A percentile compares a stretch with the other conserved stretches of the same genome.
phyloP scores from a whole-genome alignment of 2,888 invertebrate species.

The Acutogordius australiensis region DNA sequence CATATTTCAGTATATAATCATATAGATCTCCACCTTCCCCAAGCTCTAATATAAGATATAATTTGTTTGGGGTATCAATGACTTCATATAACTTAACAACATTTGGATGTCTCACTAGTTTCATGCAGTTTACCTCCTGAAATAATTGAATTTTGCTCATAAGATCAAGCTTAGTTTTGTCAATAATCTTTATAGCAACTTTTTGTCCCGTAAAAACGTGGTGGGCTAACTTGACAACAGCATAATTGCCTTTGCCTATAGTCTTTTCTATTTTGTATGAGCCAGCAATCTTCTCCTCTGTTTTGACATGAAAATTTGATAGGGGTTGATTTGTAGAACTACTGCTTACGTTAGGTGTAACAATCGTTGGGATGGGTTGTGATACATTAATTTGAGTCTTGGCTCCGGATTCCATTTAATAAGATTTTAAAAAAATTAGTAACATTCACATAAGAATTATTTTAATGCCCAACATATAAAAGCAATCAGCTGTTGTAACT shows the following conservation, averaged over 20 bases:
- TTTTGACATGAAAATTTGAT: not conserved
- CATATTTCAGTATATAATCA: slow-evolving; percentile 87
- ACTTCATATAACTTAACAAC: slow-evolving; percentile 92
- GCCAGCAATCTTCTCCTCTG: slow-evolving; percentile 63
- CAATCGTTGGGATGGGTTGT: no score
- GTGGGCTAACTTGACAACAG: slow-evolving; percentile 77
- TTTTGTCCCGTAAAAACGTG: slow-evolving; percentile 97
- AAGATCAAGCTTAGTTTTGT: slow-evolving; percentile 84
- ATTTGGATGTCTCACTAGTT: slow-evolving; percentile 91
- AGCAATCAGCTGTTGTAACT: no score
- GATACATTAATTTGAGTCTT: no score
- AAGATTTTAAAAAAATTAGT: no score
- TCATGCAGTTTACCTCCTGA: slow-evolving; percentile 57
- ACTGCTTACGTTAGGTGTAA: no score
- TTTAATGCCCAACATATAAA: no score
- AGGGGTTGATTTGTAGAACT: no score
- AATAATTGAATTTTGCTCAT: slow-evolving; percentile 77
- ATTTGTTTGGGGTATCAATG: slow-evolving; percentile 89
- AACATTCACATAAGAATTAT: no score
- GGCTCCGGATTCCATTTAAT: no score
- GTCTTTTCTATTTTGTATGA: slow-evolving; percentile 89
- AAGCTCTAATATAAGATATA: slow-evolving; percentile 51
- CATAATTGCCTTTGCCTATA: slow-evolving; percentile 87
- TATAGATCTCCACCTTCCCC: slow-evolving; percentile 95
- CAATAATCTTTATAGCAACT: slow-evolving; percentile 84